Evolutionary conservation across 2,113 vertebrate genomes (phyloP).

Genomic region (Clarias magur): DNA sequence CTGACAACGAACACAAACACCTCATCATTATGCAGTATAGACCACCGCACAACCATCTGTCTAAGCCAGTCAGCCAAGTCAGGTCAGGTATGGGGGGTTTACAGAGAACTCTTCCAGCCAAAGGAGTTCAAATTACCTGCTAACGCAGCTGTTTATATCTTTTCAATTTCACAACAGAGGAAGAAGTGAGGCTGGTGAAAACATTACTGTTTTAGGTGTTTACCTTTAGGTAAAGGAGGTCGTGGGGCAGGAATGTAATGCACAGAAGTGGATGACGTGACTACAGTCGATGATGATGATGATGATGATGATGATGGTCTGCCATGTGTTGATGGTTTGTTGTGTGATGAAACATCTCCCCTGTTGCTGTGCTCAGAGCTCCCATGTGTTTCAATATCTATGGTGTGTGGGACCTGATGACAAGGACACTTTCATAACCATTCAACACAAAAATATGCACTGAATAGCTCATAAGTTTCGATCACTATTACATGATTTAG

Average conservation of each 20-base stretch:
- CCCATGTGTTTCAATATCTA: background rate
- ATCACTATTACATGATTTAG: background rate
- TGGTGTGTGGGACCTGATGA: background rate
- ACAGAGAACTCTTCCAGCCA: background rate
- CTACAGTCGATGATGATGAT: slow-evolving; percentile 53
- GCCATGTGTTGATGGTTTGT: slow-evolving; percentile 14
- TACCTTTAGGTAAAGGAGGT: slow-evolving; percentile 73
- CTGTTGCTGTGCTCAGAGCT: background rate
- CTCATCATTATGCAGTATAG: background rate
- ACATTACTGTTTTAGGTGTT: background rate
- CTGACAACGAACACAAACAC: slow-evolving; percentile 59
- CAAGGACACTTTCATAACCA: background rate
- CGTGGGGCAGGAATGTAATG: slow-evolving; percentile 49
- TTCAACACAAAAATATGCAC: background rate
- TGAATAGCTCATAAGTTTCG: background rate
- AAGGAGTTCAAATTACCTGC: background rate
- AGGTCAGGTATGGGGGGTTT: background rate
- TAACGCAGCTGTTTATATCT: background rate
- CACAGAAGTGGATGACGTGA: slow-evolving; percentile 56
- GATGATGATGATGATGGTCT: slow-evolving; percentile 51
- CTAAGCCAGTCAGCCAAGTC: background rate
- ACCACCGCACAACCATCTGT: background rate
- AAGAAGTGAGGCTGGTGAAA: background rate
- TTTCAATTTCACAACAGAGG: background rate
- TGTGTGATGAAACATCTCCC: slow-evolving; percentile 22